A percentile compares a stretch with the other conserved stretches of the same genome.
Conservation (phyloP, 1,140 invertebrate species). For the Augochlora pura region DNA sequence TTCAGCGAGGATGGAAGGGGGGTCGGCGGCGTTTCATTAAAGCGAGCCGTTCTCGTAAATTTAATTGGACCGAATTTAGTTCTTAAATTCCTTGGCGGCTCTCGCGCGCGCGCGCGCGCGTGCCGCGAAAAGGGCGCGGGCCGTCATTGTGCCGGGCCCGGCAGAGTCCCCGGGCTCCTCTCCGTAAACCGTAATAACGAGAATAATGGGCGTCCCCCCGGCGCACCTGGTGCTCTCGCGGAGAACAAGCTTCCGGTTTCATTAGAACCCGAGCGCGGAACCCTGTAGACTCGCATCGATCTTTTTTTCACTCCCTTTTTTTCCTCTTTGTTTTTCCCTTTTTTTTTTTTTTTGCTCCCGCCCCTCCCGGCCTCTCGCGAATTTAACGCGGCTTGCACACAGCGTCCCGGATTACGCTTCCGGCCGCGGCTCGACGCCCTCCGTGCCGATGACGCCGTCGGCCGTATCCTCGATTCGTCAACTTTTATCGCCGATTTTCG, state of each 20-base stretch:
- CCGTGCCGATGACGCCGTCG: no score
- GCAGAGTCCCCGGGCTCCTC: neutral
- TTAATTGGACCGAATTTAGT: conserved; percentile 35
- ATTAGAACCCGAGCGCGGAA: neutral
- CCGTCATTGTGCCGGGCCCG: neutral
- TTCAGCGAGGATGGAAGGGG: neutral
- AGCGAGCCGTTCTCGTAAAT: neutral
- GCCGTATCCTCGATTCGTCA: no score
- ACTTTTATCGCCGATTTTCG: no score
- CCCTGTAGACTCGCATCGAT: neutral
- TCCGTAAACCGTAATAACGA: neutral
- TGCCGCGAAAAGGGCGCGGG: neutral
- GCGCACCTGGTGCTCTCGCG: conserved; percentile 4
- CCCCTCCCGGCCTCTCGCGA: neutral
- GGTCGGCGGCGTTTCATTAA: conserved; percentile 13
- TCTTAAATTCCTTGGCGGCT: conserved; percentile 22
- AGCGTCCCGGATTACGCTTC: no score
- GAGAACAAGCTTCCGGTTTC: neutral
- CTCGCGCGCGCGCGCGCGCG: neutral
- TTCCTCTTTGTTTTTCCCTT: no score
- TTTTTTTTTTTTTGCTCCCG: no score
- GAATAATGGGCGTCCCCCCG: neutral
- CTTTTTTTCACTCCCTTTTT: neutral
- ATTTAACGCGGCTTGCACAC: neutral
- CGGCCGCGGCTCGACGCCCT: no score